These are phyloP conservation scores for Anguilla anguilla DNA, from an alignment of 2,797 vertebrate genomes.

Conservation along the genomic window DNA sequence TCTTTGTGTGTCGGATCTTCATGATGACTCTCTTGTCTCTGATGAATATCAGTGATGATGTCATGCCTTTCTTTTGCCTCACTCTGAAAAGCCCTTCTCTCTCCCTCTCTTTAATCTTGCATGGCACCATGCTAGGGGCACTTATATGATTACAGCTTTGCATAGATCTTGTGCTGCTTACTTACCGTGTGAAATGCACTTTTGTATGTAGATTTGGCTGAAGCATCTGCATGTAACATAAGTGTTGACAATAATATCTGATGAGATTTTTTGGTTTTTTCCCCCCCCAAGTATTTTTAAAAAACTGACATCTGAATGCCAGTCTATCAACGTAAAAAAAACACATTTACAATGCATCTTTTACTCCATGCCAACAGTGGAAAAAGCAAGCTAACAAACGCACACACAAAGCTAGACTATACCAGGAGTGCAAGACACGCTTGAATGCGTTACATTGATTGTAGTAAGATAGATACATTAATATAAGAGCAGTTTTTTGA, in stretches of 20 bases:
- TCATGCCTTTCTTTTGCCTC: not conserved
- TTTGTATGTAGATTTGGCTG: not conserved
- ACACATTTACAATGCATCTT: not conserved
- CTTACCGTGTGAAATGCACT: not conserved
- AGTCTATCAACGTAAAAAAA: not conserved
- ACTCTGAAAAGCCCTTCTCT: too few species aligned
- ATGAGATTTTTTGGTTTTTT: not conserved
- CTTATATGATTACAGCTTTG: too few species aligned
- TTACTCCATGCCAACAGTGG: not conserved
- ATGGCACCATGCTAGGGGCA: too few species aligned
- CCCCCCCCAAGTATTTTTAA: not conserved
- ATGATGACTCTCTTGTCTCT: not conserved
- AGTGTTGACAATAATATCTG: not conserved
- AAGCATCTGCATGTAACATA: not conserved
- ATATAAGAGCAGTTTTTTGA: constrained; percentile 35
- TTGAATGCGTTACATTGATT: constrained; percentile 13
- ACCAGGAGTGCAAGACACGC: not conserved
- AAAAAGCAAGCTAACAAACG: not conserved
- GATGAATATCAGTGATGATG: not conserved
- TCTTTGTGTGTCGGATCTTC: not conserved
- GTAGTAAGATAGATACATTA: constrained; percentile 30
- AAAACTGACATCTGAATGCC: not conserved
- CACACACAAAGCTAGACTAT: not conserved
- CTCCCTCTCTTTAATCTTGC: too few species aligned
- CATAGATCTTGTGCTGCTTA: too few species aligned